Conservation (phyloP, 37 sponge, comb jelly and placozoan genomes). For the Hexactinellida sp. region DNA sequence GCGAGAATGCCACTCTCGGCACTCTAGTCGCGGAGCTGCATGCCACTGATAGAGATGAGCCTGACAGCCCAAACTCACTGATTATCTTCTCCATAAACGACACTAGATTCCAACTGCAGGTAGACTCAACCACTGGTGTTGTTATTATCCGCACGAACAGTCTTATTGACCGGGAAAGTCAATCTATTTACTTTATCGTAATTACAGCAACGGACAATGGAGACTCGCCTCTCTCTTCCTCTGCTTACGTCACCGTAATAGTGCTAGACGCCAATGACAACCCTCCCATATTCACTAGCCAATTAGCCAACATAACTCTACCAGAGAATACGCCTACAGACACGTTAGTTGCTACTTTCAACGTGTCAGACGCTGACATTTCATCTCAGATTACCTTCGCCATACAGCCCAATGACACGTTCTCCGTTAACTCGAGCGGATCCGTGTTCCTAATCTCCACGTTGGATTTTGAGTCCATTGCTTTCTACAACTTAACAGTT, state of each 20-base stretch:
- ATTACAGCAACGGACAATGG: background rate
- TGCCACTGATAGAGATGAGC: background rate
- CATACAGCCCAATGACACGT: background rate
- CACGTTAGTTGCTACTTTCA: conserved; percentile 21
- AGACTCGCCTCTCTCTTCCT: background rate
- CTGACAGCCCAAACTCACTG: background rate
- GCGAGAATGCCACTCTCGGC: background rate
- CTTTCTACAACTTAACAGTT: background rate
- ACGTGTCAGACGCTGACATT: conserved; percentile 20
- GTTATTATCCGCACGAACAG: background rate
- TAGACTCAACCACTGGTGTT: background rate
- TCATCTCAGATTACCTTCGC: background rate
- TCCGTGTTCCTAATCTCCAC: background rate
- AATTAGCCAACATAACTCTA: background rate
- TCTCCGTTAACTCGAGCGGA: background rate
- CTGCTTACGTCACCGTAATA: background rate
- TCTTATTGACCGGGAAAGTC: background rate
- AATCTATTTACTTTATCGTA: background rate
- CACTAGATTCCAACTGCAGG: background rate
- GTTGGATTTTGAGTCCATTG: background rate
- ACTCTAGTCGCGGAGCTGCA: background rate
- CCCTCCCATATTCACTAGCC: background rate
- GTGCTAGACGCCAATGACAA: background rate
- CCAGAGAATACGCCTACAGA: conserved; percentile 20
- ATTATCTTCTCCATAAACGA: background rate